Conservation (phyloP, 1,140 invertebrate genomes). For the Drosophila equinoxialis region DNA sequence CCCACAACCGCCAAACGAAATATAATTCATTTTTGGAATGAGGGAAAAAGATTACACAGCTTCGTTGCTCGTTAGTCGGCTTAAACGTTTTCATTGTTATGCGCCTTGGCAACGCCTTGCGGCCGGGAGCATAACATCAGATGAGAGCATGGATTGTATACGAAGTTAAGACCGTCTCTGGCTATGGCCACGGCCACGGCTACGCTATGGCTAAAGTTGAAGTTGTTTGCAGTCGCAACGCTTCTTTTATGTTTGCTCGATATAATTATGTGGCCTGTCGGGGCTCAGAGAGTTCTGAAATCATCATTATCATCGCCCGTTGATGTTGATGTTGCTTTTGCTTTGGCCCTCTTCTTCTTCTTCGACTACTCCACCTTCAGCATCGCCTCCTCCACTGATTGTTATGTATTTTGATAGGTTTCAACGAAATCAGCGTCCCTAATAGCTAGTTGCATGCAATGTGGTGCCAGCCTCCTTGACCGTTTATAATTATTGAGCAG, state of each 20-base stretch:
- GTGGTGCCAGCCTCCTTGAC: slow-evolving; percentile 36
- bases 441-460: slow-evolving; percentile 68
- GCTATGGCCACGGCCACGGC: too few relatives aligned
- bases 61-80: slow-evolving; percentile 70
- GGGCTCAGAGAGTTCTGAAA: slow-evolving; percentile 43
- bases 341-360: slow-evolving; percentile 1
- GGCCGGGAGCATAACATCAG: slow-evolving; percentile 9
- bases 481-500: slow-evolving; percentile 73
- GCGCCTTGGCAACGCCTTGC: slow-evolving; percentile 68
- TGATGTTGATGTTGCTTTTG: neutral
- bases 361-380: slow-evolving; percentile 16
- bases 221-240: slow-evolving; percentile 28
- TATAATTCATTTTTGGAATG: slow-evolving; percentile 3
- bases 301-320: slow-evolving; percentile 66
- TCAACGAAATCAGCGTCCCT: slow-evolving; percentile 74
- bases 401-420: slow-evolving; percentile 80
- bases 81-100: slow-evolving; percentile 80
- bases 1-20: slow-evolving; percentile 42
- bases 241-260: slow-evolving; percentile 76
- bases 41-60: slow-evolving; percentile 64
- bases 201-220: neutral
- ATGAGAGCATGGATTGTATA: slow-evolving; percentile 4
- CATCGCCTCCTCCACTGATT: slow-evolving; percentile 47
- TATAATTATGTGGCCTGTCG: slow-evolving; percentile 68
- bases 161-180: slow-evolving; percentile 11